Evolutionary conservation across 2,797 vertebrate genomes (phyloP).

Genomic region (Phoebastria nigripes): DNA sequence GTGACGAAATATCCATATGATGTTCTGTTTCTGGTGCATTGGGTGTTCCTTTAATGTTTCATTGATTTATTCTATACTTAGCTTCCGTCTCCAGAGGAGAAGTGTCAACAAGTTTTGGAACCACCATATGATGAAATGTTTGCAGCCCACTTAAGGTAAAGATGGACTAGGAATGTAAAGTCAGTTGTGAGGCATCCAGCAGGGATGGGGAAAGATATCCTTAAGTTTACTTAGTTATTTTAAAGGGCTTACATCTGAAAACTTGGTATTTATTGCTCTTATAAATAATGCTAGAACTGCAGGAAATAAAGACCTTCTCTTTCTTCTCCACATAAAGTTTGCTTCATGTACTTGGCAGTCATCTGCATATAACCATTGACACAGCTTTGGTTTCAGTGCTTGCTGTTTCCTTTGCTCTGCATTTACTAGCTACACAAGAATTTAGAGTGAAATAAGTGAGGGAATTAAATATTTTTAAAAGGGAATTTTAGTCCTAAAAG

Average conservation of each 20-base stretch:
- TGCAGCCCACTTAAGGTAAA: conserved; percentile 93
- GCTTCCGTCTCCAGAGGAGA: conserved; percentile 87
- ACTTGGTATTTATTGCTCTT: neutral
- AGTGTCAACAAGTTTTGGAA: conserved; percentile 94
- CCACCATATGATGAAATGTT: conserved; percentile 96
- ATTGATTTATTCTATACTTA: conserved; percentile 41
- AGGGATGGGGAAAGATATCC: neutral
- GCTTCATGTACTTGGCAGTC: neutral
- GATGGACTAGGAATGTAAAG: neutral
- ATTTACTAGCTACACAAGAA: neutral
- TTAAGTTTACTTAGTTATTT: neutral
- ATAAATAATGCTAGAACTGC: neutral
- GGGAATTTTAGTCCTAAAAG: neutral
- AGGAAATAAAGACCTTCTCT: neutral
- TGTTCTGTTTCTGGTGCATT: neutral
- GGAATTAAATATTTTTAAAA: neutral
- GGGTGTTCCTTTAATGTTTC: neutral
- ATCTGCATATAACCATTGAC: neutral
- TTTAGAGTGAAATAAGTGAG: neutral
- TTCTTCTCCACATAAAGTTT: neutral
- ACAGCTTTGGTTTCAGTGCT: neutral
- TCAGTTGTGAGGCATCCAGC: neutral
- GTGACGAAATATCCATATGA: neutral
- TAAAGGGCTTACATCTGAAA: neutral
- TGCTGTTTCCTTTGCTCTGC: neutral